Percentiles rank a stretch among this genome's conserved stretches.
Conservation (phyloP, 2,797 vertebrate genomes). For the Rallus crepitans region DNA sequence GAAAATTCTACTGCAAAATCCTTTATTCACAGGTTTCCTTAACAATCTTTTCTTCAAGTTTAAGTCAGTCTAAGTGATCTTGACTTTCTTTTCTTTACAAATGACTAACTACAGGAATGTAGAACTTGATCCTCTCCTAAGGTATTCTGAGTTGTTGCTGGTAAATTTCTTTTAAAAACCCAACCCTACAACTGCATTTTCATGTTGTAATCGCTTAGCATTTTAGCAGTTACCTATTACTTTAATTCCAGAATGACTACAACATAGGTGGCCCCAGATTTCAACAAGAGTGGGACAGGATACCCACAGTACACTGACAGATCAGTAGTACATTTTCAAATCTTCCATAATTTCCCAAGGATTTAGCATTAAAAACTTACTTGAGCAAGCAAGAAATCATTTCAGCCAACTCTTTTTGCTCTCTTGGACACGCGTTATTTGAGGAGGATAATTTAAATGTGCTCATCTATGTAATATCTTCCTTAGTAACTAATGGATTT, state of each 20-base stretch:
- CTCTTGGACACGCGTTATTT: background rate
- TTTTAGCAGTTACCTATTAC: background rate
- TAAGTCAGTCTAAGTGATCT: background rate
- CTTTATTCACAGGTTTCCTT: background rate
- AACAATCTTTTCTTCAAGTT: background rate
- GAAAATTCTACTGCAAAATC: background rate
- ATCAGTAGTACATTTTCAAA: constrained; percentile 34
- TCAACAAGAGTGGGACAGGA: background rate
- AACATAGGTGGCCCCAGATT: constrained; percentile 15
- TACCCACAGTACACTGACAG: background rate
- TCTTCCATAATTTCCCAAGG: constrained; percentile 21
- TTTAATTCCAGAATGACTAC: background rate
- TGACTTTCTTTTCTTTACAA: background rate
- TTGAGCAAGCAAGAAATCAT: background rate
- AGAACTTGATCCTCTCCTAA: background rate
- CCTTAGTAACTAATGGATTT: constrained; percentile 48
- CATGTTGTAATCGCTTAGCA: background rate
- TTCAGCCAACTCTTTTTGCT: constrained; percentile 1
- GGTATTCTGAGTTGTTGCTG: background rate
- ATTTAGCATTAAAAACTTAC: constrained; percentile 10
- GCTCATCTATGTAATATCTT: constrained; percentile 31
- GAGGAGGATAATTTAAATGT: background rate
- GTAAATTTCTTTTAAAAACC: too few species aligned
- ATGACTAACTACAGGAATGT: background rate
- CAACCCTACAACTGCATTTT: background rate